Conservation (phyloP, 2,113 vertebrate species). For the Shinisaurus crocodilurus region DNA sequence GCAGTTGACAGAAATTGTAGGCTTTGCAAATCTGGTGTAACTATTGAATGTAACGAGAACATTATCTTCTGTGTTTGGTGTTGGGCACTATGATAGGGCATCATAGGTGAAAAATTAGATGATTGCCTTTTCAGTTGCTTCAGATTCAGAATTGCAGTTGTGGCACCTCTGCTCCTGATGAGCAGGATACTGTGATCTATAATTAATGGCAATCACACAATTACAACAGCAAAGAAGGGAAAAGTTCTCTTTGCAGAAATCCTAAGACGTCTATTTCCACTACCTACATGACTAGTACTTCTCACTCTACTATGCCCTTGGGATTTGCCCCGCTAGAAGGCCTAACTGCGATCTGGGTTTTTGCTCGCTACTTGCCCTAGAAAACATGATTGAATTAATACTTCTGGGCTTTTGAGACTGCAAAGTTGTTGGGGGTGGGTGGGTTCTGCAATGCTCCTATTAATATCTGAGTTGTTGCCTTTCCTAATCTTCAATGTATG, state of each 20-base stretch:
- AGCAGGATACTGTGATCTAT: not conserved
- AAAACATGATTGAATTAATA: not conserved
- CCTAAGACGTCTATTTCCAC: not conserved
- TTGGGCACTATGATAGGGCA: no score
- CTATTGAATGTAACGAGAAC: no score
- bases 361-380: not conserved
- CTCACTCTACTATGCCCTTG: not conserved
- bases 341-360: not conserved
- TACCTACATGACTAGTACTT: not conserved
- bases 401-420: slow-evolving; percentile 2
- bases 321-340: not conserved
- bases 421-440: not conserved
- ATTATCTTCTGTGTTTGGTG: not conserved
- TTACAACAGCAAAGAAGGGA: not conserved
- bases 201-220: not conserved
- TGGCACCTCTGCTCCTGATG: not conserved
- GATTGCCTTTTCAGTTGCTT: not conserved
- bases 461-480: not conserved
- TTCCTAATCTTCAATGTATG: not conserved
- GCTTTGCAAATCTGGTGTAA: not conserved
- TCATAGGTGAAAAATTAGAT: not conserved
- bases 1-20: not conserved
- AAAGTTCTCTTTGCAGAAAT: not conserved
- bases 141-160: not conserved
- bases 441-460: not conserved